Evolutionary conservation across 2,113 vertebrate genomes (phyloP).

Genomic region (Calidris pugnax): DNA sequence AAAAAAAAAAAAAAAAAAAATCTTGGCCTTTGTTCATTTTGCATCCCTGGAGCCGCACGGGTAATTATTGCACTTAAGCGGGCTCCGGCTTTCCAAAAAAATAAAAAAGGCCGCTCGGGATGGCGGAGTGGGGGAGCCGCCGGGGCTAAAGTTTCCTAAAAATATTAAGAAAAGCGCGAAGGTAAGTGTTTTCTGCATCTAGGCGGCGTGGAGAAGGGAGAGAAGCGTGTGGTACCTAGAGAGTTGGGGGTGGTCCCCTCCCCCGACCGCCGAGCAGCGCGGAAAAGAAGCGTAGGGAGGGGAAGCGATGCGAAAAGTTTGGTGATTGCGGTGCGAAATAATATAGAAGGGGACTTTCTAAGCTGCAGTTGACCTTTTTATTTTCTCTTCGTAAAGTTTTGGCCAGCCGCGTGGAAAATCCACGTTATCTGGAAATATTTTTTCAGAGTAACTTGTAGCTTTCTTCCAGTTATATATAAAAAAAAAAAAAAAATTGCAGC

Average conservation of each 20-base stretch:
- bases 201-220: background rate
- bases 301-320: background rate
- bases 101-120: background rate
- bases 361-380: slow-evolving; percentile 12
- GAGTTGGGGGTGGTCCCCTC: background rate
- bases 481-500: background rate
- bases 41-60: slow-evolving; percentile 74
- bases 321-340: background rate
- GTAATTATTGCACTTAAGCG: slow-evolving; percentile 72
- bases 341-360: background rate
- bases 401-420: slow-evolving; percentile 23
- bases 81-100: background rate
- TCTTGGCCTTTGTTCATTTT: slow-evolving; percentile 83
- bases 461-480: slow-evolving; percentile 11
- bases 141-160: background rate
- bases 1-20: background rate
- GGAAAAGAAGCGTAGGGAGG: background rate
- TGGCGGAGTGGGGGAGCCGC: background rate
- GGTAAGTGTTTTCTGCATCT: slow-evolving; percentile 71
- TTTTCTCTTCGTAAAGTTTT: slow-evolving; percentile 19
- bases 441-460: background rate
- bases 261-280: background rate
- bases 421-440: slow-evolving; percentile 33
- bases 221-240: background rate
- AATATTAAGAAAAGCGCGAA: slow-evolving; percentile 38